phyloP scores from a whole-genome alignment of 2,888 invertebrate species.

The Tipula unca region DNA sequence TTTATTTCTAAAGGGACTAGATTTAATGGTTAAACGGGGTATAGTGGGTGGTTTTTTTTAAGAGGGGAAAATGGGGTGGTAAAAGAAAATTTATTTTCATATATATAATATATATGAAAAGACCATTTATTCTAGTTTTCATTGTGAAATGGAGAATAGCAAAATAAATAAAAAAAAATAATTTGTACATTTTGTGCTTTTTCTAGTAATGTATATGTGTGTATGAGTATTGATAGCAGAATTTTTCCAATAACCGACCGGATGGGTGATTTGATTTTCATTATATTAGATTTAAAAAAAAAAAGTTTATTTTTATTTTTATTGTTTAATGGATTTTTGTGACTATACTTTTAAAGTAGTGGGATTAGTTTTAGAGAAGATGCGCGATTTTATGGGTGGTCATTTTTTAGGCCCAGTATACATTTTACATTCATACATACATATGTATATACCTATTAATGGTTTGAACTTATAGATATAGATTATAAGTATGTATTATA shows the following conservation, averaged over 20 bases:
- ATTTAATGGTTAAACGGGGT: neutral
- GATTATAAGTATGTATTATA: no score
- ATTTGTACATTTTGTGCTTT: neutral
- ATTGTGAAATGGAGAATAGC: neutral
- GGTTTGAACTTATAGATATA: no score
- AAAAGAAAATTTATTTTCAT: neutral
- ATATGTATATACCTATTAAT: no score
- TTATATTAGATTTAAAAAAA: neutral
- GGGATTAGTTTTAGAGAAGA: neutral
- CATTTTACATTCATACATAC: no score
- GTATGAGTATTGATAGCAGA: neutral
- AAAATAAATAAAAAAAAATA: no score
- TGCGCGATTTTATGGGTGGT: neutral
- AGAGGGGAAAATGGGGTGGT: neutral
- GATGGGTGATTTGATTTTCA: constrained; percentile 8
- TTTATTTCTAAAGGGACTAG: constrained; percentile 14
- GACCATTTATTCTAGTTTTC: neutral
- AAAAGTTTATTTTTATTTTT: neutral
- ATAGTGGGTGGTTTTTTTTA: neutral
- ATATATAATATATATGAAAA: neutral
- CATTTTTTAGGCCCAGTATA: neutral
- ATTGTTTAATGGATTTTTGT: neutral
- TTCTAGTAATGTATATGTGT: neutral
- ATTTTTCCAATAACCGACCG: constrained; percentile 8
- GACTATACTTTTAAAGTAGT: neutral